Evolutionary conservation across 2,113 vertebrate species (phyloP).

Genomic region (Oriolus oriolus): DNA sequence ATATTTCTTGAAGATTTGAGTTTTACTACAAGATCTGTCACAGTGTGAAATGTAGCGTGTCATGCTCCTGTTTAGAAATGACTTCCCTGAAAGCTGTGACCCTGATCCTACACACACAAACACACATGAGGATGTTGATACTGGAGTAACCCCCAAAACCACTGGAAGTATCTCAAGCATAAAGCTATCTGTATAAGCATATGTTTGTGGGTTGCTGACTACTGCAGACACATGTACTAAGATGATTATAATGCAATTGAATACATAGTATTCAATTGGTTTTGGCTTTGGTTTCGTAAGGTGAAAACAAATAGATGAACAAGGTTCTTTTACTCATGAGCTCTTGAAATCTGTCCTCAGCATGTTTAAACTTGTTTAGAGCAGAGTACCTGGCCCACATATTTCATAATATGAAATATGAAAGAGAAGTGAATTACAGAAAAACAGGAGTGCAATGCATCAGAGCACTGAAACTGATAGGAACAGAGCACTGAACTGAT

Average conservation of each 20-base stretch:
- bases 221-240: neutral
- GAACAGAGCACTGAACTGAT: neutral
- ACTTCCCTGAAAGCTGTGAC: neutral
- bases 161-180: neutral
- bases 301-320: neutral
- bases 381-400: neutral
- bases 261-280: neutral
- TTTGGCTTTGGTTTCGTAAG: neutral
- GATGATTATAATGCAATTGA: neutral
- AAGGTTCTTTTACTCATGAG: neutral
- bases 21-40: neutral
- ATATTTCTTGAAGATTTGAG: neutral
- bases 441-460: neutral
- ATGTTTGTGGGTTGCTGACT: neutral
- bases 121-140: neutral
- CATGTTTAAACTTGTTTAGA: neutral
- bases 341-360: neutral
- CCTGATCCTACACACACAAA: neutral
- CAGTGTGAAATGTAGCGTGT: neutral
- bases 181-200: neutral
- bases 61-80: neutral
- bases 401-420: neutral
- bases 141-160: neutral
- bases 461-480: neutral
- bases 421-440: neutral